Evolutionary conservation across 2,797 vertebrate genomes (phyloP), one percentile per base, ranked within the genome.

Genomic region (Pygocentrus nattereri): DNA sequence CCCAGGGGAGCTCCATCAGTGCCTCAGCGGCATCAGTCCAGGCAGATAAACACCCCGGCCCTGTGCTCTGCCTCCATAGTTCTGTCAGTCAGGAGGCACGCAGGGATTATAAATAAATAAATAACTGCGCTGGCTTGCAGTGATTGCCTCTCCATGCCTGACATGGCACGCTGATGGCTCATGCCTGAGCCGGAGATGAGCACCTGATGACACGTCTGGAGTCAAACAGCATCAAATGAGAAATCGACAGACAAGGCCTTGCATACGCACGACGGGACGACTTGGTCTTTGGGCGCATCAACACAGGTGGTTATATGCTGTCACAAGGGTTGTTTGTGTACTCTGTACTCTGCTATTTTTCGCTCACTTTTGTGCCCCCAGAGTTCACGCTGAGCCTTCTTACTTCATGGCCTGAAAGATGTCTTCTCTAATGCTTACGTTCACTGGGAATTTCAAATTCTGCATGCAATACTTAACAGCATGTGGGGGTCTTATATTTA

Each of bases 141-240:
- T 93, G 92, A 95, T 95, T 93, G 92, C 89, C 87, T 93, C 88
- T 92, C 88, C 89, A 93, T 94, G 94, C 93, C 90, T 94, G 93
- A 93, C 91, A 90, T 92, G 89, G 89, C 90, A 90, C 84, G 88
- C 89, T 92, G 93, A 94, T 94, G 93, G 90, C 87, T 90, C 89
- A 91, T 90, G 88, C 85, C 86, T 77, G 79, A 85, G 81, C 74
- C 76, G 83, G 84, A 92, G 91, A 94, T 93, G 92, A 92, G 88
- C 92, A 88, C 88, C 88, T 88, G 92, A 94, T 92, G 90, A 93
- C 90, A 89, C 91, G 88, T 93, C 90, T 89, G 90, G 81, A 93
- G 84, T 82, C 89, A 90, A 93, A 92, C 86, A 84, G 87, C 92
- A 86, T 91, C 85, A 94, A 91, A 94, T 92, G 88, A 93, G 89